Conservation (phyloP, 1,140 invertebrate species). For the Calosoma granatense region DNA sequence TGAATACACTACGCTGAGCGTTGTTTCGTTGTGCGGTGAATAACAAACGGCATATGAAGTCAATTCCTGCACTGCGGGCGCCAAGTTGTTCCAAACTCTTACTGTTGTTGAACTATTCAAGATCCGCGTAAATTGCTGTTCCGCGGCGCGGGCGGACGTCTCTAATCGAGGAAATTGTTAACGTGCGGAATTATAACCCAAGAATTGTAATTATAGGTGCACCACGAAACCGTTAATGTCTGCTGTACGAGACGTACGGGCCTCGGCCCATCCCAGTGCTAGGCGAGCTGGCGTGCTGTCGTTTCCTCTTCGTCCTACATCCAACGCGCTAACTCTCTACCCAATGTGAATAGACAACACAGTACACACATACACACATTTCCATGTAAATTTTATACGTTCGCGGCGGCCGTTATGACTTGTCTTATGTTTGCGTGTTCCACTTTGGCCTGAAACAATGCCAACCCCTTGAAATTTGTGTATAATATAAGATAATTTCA, state of each 20-base stretch:
- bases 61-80: background rate
- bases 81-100: background rate
- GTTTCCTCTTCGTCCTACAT: too few species aligned
- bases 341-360: too few species aligned
- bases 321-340: too few species aligned
- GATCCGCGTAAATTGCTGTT: background rate
- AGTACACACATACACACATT: background rate
- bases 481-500: background rate
- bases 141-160: background rate
- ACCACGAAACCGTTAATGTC: background rate
- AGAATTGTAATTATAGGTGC: constrained; percentile 9
- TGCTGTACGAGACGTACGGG: background rate
- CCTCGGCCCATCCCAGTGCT: background rate
- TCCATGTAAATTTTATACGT: constrained; percentile 4
- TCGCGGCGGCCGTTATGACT: background rate
- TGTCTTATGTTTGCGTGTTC: background rate
- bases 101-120: constrained; percentile 6
- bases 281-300: too few species aligned
- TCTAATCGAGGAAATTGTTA: constrained; percentile 9
- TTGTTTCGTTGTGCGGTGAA: background rate
- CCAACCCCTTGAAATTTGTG: background rate
- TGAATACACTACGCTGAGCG: background rate
- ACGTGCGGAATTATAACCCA: constrained; percentile 3
- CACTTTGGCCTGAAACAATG: background rate
- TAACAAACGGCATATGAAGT: constrained; percentile 5